Evolutionary conservation across 2,888 invertebrate species (phyloP).

Genomic region (Slavum lentiscoides): DNA sequence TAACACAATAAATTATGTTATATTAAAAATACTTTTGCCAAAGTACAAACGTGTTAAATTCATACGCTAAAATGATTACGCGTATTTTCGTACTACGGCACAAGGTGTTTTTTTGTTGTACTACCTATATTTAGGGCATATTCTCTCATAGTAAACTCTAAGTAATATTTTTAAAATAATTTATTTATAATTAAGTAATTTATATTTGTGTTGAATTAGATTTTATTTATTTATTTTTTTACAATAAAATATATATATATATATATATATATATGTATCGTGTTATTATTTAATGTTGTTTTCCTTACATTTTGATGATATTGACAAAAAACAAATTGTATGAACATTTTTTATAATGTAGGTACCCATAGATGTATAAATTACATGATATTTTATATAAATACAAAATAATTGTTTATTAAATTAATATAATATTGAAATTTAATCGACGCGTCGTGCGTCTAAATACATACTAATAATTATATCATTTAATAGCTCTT

Average conservation of each 20-base stretch:
- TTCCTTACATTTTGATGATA: too few relatives aligned
- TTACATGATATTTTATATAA: too few relatives aligned
- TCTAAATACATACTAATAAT: too few relatives aligned
- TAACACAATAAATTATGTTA: too few relatives aligned
- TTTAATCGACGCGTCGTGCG: too few relatives aligned
- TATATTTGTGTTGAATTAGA: conserved; percentile 15
- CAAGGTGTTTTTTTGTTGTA: conserved; percentile 12
- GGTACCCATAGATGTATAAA: too few relatives aligned
- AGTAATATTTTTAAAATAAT: conserved; percentile 9
- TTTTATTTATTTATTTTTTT: conserved; percentile 30
- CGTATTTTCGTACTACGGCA: background rate
- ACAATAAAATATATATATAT: conserved; percentile 11
- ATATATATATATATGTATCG: background rate
- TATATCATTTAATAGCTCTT: too few relatives aligned
- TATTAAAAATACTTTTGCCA: too few relatives aligned
- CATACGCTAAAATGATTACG: background rate
- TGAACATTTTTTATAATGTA: too few relatives aligned
- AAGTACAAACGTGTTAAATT: background rate
- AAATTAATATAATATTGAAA: too few relatives aligned
- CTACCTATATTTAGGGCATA: background rate
- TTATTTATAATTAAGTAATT: conserved; percentile 18
- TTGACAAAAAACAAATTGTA: too few relatives aligned
- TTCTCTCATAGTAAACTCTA: conserved; percentile 3
- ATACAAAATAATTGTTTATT: too few relatives aligned
- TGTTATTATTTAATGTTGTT: background rate